phyloP scores from a whole-genome alignment of 2,113 vertebrate species.

The Struthio camelus region DNA sequence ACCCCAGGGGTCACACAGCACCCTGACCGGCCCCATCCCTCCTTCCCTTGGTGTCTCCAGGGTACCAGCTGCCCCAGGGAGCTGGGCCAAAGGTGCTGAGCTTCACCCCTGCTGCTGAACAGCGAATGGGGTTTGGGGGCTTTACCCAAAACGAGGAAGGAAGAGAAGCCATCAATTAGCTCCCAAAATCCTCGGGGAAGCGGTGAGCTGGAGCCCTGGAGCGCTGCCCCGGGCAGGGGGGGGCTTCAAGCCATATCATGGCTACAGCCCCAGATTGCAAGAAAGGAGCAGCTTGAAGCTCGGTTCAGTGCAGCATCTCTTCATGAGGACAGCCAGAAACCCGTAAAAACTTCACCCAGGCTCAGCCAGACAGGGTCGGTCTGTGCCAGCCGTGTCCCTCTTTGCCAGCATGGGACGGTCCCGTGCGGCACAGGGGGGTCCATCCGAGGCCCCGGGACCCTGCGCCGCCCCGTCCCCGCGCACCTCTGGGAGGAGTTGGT shows the following conservation, averaged over 20 bases:
- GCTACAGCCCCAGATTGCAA: not conserved
- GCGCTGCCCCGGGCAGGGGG: not conserved
- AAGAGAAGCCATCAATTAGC: not conserved
- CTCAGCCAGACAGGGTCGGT: no score
- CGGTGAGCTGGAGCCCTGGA: not conserved
- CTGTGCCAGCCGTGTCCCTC: not conserved
- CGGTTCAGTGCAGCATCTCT: not conserved
- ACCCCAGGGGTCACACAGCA: not conserved
- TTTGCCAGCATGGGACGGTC: not conserved
- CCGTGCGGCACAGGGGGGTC: no score
- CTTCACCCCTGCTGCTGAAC: fast-evolving
- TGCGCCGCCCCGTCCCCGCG: not conserved
- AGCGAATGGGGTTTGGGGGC: no score
- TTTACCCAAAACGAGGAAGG: not conserved
- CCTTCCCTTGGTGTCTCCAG: no score
- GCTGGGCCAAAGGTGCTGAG: fast-evolving
- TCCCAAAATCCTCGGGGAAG: not conserved
- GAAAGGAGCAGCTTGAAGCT: not conserved
- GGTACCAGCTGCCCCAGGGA: fast-evolving
- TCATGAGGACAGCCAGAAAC: no score
- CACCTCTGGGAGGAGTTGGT: conserved; percentile 91
- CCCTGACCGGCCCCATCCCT: not conserved
- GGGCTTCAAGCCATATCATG: not conserved
- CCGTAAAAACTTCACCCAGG: no score
- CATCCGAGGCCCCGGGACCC: not conserved